These are phyloP conservation scores for Sipha maydis DNA, from an alignment of 2,888 invertebrate species.

Conservation along the genomic window DNA sequence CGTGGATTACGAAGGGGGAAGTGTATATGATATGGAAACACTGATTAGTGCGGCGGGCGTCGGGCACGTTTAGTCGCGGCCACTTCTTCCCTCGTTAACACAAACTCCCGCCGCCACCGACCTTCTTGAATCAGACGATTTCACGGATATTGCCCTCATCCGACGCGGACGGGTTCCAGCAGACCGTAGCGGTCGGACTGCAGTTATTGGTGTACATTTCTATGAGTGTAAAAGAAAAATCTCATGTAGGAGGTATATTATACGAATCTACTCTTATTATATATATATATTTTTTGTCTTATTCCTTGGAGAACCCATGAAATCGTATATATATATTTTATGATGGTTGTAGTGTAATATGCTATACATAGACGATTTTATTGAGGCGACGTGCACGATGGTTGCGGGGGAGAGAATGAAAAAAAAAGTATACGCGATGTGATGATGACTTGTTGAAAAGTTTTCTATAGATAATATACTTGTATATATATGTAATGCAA, in stretches of 20 bases:
- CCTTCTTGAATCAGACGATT: constrained; percentile 44
- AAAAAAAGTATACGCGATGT: constrained; percentile 14
- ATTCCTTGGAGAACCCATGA: constrained; percentile 36
- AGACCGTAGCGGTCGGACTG: constrained; percentile 49
- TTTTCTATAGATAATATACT: not conserved
- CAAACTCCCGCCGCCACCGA: constrained; percentile 22
- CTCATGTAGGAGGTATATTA: not conserved
- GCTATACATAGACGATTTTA: not conserved
- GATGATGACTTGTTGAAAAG: constrained; percentile 47
- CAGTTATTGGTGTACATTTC: constrained; percentile 6
- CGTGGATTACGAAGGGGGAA: not conserved
- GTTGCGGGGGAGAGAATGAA: not conserved
- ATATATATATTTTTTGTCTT: not conserved
- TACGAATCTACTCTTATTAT: not conserved
- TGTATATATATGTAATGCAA: not conserved
- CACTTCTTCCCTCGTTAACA: constrained; percentile 53
- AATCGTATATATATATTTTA: constrained; percentile 27
- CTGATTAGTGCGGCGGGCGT: constrained; percentile 17
- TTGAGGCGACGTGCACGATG: not conserved
- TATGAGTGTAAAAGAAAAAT: constrained; percentile 23
- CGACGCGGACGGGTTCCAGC: constrained; percentile 27
- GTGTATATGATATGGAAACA: not conserved
- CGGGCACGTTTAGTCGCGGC: constrained; percentile 50
- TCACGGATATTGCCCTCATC: constrained; percentile 59
- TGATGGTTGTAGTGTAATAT: not conserved